Conservation (phyloP, 2,888 invertebrate genomes). For the Dendrolimus pini region DNA sequence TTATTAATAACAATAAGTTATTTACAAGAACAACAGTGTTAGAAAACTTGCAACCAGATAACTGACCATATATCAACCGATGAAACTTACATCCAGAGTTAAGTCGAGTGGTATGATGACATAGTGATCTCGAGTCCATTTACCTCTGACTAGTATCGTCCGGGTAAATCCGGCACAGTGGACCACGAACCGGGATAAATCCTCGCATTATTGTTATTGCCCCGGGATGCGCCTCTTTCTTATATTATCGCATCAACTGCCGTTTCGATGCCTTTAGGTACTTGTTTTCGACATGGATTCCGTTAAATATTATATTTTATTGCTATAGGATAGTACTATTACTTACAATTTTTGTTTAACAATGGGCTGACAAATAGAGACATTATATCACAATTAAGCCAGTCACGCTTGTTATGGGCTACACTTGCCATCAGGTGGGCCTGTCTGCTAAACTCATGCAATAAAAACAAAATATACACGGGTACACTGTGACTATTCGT, state of each 20-base stretch:
- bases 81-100: not conserved
- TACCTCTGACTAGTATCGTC: conserved; percentile 22
- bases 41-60: too few species aligned
- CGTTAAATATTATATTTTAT: not conserved
- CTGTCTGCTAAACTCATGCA: too few species aligned
- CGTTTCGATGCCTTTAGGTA: not conserved
- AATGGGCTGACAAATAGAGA: too few species aligned
- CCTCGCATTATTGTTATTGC: conserved; percentile 59
- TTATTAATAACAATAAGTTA: too few species aligned
- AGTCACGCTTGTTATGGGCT: too few species aligned
- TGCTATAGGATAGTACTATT: not conserved
- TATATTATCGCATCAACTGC: conserved; percentile 1
- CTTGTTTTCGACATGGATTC: not conserved
- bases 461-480: too few species aligned
- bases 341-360: not conserved
- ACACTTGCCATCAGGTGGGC: too few species aligned
- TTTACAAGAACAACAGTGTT: too few species aligned
- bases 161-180: conserved; percentile 55
- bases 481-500: too few species aligned
- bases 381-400: too few species aligned
- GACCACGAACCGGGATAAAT: conserved; percentile 53
- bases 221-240: conserved; percentile 29
- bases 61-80: too few species aligned
- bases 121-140: not conserved
- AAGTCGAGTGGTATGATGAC: not conserved